Base-by-base conservation (phyloP, 2,888 invertebrate genomes). In the Phragmatobia fuliginosa region DNA sequence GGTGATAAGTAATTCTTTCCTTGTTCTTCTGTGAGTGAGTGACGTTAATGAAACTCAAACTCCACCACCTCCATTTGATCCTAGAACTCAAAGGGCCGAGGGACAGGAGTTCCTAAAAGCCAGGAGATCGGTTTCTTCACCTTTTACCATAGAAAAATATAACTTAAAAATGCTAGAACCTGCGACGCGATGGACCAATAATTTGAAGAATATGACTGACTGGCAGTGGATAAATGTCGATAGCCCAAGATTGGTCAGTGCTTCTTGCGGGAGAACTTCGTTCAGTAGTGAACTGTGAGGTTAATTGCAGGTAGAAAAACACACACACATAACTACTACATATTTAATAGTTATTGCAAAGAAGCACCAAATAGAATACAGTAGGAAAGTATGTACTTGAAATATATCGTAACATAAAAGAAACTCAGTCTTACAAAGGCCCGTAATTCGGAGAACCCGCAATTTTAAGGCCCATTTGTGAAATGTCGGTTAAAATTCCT, bases 401-500 rank as follows among this genome's bases (percentile, higher is more conserved):
- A 71, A 61, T 62, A 65, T 8, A 63, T 32, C 14, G 31, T 32
- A 10, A 67, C 32, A 67, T 31, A 61, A 76, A 67, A 62, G 68
- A 45, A 62, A 59, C 25, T 38, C 14, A 25, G 38, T 31, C 7
- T 71, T 66, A 62, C 62, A 49, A 56, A 62, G 36, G 32, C 56
- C 71, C 31, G 45, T 49, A 67, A 70, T 68, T 70, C 60, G 45
- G 61, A 66, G 68, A 28, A 32, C 41, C 28, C 31, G 67, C 66
- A 71, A 68, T 73, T 70, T 68, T 58, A 64, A 59, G 61, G 32
- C 21, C 25, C 41, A 31, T 49, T 65, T 56, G 33, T 65, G 28
- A 38, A 69, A 41, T 56, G 28, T 32, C 68, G 67, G 70, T 78
- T 68, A 71, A 72, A 49, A 45, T 68, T 67, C 59, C 66, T 73